phyloP scores from a whole-genome alignment of 2,888 invertebrate genomes.

The Torymus texanus region DNA sequence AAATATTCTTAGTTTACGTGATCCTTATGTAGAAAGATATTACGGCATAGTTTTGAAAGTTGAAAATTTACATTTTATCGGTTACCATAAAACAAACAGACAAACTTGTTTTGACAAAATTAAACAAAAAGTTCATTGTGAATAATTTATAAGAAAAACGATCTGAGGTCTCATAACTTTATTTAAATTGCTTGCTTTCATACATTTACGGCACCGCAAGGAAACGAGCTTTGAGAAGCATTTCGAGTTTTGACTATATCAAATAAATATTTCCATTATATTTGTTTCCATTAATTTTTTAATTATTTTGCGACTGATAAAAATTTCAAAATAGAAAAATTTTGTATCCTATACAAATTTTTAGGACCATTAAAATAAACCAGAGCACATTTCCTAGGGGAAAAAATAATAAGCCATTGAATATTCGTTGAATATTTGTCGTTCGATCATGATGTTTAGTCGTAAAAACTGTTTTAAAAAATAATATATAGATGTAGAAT shows the following conservation, averaged over 20 bases:
- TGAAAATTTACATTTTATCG: slow-evolving; percentile 30
- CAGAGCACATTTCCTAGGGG: too few species aligned
- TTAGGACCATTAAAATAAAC: too few species aligned
- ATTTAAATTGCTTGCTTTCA: slow-evolving; percentile 25
- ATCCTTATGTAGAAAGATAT: slow-evolving; percentile 24
- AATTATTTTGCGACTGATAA: too few species aligned
- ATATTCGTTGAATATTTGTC: too few species aligned
- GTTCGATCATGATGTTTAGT: too few species aligned
- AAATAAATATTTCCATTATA: background rate
- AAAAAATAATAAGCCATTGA: too few species aligned
- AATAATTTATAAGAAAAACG: slow-evolving; percentile 1
- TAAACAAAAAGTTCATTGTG: slow-evolving; percentile 2
- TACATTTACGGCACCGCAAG: slow-evolving; percentile 2
- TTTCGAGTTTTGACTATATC: slow-evolving; percentile 8
- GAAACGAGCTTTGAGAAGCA: slow-evolving; percentile 6
- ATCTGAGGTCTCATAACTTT: slow-evolving; percentile 28
- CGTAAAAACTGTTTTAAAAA: background rate
- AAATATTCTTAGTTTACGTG: slow-evolving; percentile 19
- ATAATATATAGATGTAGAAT: too few species aligned
- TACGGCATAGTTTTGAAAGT: slow-evolving; percentile 31
- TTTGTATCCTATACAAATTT: too few species aligned
- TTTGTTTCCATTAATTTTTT: too few species aligned
- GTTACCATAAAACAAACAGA: background rate
- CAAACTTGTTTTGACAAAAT: slow-evolving; percentile 18
- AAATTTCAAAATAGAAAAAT: too few species aligned